Conservation (phyloP, 1,140 invertebrate genomes). For the Microplitis demolitor region DNA sequence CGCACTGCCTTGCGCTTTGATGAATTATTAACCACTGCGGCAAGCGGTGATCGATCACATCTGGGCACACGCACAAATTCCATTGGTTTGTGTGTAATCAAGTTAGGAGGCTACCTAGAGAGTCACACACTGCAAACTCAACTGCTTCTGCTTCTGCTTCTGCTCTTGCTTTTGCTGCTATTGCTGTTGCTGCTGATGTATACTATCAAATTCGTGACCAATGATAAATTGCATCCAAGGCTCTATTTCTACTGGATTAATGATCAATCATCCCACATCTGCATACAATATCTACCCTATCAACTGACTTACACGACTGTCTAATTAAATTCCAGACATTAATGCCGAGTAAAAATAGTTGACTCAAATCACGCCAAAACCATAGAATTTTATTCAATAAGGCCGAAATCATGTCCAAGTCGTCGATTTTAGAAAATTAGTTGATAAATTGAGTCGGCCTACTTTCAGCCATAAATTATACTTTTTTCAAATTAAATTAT, state of each 20-base stretch:
- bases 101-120: neutral
- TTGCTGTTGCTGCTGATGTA: neutral
- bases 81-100: neutral
- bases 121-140: neutral
- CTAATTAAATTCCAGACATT: no score
- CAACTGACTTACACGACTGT: no score
- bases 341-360: no score
- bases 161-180: no score
- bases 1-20: neutral
- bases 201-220: neutral
- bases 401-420: no score
- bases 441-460: no score
- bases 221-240: conserved; percentile 1
- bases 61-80: conserved; percentile 5
- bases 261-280: neutral
- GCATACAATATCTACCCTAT: no score
- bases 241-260: neutral
- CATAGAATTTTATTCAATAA: no score
- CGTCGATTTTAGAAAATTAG: no score
- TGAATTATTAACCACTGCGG: conserved; percentile 15
- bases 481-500: no score
- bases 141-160: neutral
- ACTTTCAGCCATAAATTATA: no score
- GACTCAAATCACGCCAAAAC: no score
- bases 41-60: conserved; percentile 4